Percentiles rank a stretch among this genome's conserved stretches.
These are phyloP conservation scores for Anthophora plumipes DNA, from an alignment of 2,888 invertebrate species.

Conservation along the genomic window DNA sequence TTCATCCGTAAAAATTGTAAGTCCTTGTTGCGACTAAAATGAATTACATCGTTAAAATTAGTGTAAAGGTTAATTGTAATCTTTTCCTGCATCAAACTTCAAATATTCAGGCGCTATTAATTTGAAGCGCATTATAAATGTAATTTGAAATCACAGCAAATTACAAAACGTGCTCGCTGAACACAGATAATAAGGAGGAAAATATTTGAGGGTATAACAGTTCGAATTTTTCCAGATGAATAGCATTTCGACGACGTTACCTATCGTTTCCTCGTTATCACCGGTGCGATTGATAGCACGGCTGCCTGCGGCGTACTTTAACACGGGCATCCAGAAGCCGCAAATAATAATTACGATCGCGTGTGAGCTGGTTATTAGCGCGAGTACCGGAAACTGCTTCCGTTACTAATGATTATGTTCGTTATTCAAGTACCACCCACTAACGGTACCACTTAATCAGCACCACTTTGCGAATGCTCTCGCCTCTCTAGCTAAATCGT, in stretches of 20 bases:
- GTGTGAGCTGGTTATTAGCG: conserved; percentile 74
- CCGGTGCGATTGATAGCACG: conserved; percentile 45
- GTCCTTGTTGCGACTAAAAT: no score
- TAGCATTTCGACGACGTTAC: neutral
- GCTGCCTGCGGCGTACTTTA: conserved; percentile 40
- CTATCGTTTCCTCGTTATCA: conserved; percentile 47
- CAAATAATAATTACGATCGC: conserved; percentile 78
- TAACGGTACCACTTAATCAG: conserved; percentile 75
- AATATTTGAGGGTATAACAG: neutral
- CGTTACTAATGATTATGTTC: conserved; percentile 77
- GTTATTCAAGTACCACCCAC: conserved; percentile 70
- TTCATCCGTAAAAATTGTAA: no score
- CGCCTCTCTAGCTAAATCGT: conserved; percentile 3
- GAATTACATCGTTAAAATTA: no score
- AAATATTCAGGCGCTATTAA: no score
- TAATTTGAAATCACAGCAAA: no score
- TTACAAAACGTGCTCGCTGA: no score
- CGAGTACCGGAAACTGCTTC: conserved; percentile 72
- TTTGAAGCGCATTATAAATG: no score
- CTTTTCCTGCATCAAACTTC: no score
- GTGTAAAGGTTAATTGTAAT: no score
- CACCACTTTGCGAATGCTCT: conserved; percentile 60
- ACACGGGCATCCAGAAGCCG: conserved; percentile 56
- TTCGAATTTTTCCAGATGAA: conserved; percentile 15
- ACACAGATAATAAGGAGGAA: no score